A percentile compares a stretch with the other conserved stretches of the same genome.
Evolutionary conservation across 2,888 invertebrate genomes (phyloP).

Genomic region (Entomobrya multifasciata): DNA sequence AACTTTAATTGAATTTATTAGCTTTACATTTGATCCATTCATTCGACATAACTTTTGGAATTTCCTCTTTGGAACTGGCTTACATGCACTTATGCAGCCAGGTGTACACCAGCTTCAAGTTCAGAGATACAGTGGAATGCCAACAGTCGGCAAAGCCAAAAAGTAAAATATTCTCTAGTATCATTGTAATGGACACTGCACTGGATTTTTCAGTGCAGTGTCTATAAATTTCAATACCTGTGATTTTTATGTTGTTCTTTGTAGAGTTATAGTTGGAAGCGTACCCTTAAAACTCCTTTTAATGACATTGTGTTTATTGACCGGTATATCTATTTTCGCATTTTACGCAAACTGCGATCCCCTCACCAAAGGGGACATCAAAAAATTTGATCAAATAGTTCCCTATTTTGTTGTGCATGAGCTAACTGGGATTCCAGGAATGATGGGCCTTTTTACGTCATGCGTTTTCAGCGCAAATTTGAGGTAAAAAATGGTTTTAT

Average conservation of each 20-base stretch:
- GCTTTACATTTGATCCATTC: conserved; percentile 78
- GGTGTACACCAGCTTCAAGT: conserved; percentile 77
- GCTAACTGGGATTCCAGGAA: conserved; percentile 90
- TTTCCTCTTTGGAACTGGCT: conserved; percentile 77
- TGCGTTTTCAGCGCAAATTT: conserved; percentile 95
- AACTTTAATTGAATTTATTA: conserved; percentile 36
- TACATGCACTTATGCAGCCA: conserved; percentile 71
- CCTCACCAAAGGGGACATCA: conserved; percentile 86
- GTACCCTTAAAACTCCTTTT: conserved; percentile 69
- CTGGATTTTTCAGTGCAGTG: neutral
- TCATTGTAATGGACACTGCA: neutral
- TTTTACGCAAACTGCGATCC: conserved; percentile 93
- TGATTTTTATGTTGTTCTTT: neutral
- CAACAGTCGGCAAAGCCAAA: conserved; percentile 73
- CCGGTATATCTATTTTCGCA: conserved; percentile 89
- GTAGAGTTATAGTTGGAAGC: conserved; percentile 68
- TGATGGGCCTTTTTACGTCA: conserved; percentile 94
- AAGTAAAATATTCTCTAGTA: too few relatives aligned
- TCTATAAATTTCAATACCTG: neutral
- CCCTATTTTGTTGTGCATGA: conserved; percentile 96
- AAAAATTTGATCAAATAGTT: conserved; percentile 90
- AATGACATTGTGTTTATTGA: conserved; percentile 70
- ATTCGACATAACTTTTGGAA: conserved; percentile 77
- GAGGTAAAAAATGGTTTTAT: too few relatives aligned
- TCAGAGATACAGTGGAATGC: conserved; percentile 77